Conservation (phyloP, 2,797 vertebrate genomes). For the Platyrinchus mystaceus region DNA sequence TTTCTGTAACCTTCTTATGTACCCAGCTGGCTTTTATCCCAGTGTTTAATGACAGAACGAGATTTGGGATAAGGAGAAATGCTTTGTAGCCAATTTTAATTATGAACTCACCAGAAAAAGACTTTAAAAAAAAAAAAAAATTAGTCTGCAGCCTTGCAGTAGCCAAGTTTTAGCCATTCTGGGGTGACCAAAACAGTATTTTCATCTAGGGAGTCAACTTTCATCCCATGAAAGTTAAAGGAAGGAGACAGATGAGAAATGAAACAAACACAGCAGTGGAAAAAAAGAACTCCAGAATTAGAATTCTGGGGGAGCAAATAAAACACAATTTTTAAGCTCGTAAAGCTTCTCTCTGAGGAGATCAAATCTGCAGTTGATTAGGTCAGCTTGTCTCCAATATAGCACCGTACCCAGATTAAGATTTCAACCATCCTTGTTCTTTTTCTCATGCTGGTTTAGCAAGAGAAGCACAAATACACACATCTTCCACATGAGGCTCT, state of each 20-base stretch:
- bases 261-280: background rate
- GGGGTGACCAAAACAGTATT: background rate
- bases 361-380: conserved; percentile 32
- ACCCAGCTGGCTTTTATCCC: background rate
- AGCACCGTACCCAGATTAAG: background rate
- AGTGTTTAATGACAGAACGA: background rate
- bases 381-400: background rate
- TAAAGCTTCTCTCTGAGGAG: conserved; percentile 25
- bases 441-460: background rate
- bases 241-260: background rate
- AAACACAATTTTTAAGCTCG: background rate
- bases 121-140: background rate
- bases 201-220: background rate
- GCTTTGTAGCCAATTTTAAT: background rate
- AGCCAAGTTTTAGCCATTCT: background rate
- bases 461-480: background rate
- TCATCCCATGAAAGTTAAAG: background rate
- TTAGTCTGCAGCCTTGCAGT: background rate
- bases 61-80: background rate
- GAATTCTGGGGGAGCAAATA: conserved; percentile 19
- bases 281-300: background rate
- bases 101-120: background rate
- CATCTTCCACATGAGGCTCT: background rate
- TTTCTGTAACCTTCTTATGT: background rate
- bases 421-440: background rate